Conservation (phyloP, 2,797 vertebrate genomes). For the Poecilia picta region DNA sequence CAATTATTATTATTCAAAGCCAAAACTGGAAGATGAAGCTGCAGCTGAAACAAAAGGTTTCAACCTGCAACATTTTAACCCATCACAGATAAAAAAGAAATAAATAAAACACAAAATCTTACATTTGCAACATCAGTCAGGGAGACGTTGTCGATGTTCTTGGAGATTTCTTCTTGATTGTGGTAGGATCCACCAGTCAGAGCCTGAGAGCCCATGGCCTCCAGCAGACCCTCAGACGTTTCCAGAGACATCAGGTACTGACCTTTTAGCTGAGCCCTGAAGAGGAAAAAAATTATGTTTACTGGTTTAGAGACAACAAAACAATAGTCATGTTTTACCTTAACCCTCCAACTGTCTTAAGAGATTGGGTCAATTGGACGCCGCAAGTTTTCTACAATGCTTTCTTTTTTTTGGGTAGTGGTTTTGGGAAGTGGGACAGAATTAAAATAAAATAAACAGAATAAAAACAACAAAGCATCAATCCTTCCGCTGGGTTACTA, state of each 20-base stretch:
- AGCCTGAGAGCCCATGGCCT: slow-evolving; percentile 88
- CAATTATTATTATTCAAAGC: not conserved
- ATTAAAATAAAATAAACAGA: too few species aligned
- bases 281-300: not conserved
- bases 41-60: not conserved
- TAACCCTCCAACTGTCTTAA: too few species aligned
- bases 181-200: slow-evolving; percentile 81
- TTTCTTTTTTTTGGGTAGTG: too few species aligned
- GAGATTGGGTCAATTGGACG: too few species aligned
- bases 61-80: not conserved
- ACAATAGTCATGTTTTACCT: too few species aligned
- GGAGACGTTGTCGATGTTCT: slow-evolving; percentile 88
- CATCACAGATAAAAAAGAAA: not conserved
- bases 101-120: slow-evolving; percentile 53
- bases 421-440: too few species aligned
- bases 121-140: slow-evolving; percentile 88
- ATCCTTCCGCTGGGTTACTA: too few species aligned
- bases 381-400: too few species aligned
- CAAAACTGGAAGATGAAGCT: not conserved
- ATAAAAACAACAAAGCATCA: too few species aligned
- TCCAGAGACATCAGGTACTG: slow-evolving; percentile 90
- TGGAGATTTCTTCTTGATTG: slow-evolving; percentile 78
- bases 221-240: slow-evolving; percentile 85
- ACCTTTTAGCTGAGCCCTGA: slow-evolving; percentile 88
- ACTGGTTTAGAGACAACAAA: not conserved